Conservation (phyloP, 2,797 vertebrate species). For the Saxicola maurus region DNA sequence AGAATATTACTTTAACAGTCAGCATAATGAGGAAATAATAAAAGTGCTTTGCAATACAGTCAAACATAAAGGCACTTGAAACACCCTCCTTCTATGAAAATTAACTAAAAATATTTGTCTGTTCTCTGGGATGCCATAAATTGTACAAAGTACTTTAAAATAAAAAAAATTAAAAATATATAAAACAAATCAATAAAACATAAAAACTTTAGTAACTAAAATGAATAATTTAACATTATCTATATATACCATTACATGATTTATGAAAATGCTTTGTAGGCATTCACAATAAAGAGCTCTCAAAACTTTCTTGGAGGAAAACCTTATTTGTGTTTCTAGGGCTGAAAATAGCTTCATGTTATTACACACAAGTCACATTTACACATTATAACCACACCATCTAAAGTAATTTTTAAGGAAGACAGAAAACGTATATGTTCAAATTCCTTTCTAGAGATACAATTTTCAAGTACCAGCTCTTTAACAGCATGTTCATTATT, state of each 20-base stretch:
- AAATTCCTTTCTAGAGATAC: neutral
- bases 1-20: constrained; percentile 9
- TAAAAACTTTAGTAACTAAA: constrained; percentile 7
- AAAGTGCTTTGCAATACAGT: constrained; percentile 3
- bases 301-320: neutral
- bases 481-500: constrained; percentile 45
- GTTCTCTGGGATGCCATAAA: neutral
- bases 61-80: neutral
- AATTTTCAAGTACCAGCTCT: constrained; percentile 64
- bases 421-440: neutral
- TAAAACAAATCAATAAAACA: constrained; percentile 25
- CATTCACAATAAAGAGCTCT: neutral
- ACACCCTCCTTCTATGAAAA: neutral
- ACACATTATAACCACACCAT: constrained; percentile 3
- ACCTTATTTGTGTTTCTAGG: constrained; percentile 1
- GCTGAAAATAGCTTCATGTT: neutral
- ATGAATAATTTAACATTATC: neutral
- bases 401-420: constrained; percentile 3
- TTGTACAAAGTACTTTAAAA: neutral
- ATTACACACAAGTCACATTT: constrained; percentile 26
- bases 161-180: neutral
- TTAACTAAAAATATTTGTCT: neutral
- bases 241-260: neutral
- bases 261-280: neutral
- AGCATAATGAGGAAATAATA: constrained; percentile 22